Base-by-base conservation (phyloP, 2,113 vertebrate genomes). In the Pelmatolapia mariae region DNA sequence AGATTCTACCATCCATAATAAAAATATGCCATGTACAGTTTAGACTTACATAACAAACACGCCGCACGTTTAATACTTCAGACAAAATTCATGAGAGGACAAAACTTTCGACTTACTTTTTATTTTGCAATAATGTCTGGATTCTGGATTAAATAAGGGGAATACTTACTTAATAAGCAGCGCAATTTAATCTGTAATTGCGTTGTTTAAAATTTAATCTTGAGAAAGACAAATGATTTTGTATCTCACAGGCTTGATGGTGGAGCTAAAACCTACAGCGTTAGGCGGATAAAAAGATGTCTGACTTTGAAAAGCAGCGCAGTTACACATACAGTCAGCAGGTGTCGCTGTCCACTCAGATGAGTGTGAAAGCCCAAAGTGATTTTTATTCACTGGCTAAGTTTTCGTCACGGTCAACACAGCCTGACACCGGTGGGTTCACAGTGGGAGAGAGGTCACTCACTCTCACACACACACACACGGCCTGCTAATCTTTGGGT, bases 261-360 rank as follows among this genome's bases (percentile, higher is more conserved):
- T 18, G 24, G 15, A 78, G 16, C 19, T 31, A 12, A n/a, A 50
- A 50, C 24, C 71, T 50, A 29, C 15, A 52, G 10, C 22, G 18
- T 78, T 78, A 29, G 10, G 16, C 16, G 1, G 0, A 18, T 11
- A 11, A 47, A 76, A 29, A 50, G 24, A 18, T 26, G 15, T 5
- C 13, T 0, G 43, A 5, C 43, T 26, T 68, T 22, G 13, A 12
- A 71, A 71, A 71, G 12, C 7, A 40, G 18, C 86, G 84, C 50
- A 91, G 54, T 83, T 68, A 40, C 85, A 6, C 52, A 13, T 31
- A 57, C 5, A 56, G 45, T 86, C 93, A 93, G 81, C 79, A 94
- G 92, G 40, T 71, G 92, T 83, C 88, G 22, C 29, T 53, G 33
- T 91, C 16, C 5, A 22, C 59, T 29, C 36, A 84, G 9, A 9